These are phyloP conservation scores for Sminthurinus aureus DNA, from an alignment of 2,888 invertebrate genomes.

Conservation along the genomic window DNA sequence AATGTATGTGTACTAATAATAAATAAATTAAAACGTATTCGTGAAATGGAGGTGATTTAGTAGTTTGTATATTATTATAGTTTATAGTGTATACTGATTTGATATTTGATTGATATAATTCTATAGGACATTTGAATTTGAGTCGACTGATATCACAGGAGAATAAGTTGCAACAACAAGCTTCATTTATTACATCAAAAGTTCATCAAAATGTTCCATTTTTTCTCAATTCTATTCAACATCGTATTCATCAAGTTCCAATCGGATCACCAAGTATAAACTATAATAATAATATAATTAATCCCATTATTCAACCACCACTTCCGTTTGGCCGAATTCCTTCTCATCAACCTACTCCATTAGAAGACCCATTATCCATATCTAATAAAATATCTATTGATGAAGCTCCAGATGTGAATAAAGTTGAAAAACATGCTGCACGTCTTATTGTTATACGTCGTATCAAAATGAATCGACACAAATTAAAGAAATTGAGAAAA, in stretches of 20 bases:
- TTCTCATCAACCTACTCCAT: not conserved
- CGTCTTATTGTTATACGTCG: slow-evolving; percentile 79
- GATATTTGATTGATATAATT: too few species aligned
- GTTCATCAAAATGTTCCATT: too few species aligned
- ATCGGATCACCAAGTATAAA: slow-evolving; percentile 19
- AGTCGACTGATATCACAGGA: too few species aligned
- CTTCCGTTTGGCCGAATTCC: not conserved
- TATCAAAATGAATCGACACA: slow-evolving; percentile 88
- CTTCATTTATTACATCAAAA: too few species aligned
- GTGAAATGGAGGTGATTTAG: too few species aligned
- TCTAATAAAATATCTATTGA: slow-evolving; percentile 17
- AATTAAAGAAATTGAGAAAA: slow-evolving; percentile 79
- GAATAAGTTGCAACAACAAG: too few species aligned
- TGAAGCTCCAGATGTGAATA: slow-evolving; percentile 11
- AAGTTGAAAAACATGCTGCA: slow-evolving; percentile 68
- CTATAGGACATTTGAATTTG: too few species aligned
- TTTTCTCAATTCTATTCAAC: too few species aligned
- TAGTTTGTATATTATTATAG: too few species aligned
- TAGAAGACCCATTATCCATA: slow-evolving; percentile 19
- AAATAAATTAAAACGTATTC: too few species aligned
- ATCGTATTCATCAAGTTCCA: not conserved
- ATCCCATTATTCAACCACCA: not conserved
- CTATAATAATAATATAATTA: not conserved
- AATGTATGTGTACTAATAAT: too few species aligned
- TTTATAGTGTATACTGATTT: too few species aligned